phyloP scores from a whole-genome alignment of 2,113 vertebrate species.

The Fregata magnificens region DNA sequence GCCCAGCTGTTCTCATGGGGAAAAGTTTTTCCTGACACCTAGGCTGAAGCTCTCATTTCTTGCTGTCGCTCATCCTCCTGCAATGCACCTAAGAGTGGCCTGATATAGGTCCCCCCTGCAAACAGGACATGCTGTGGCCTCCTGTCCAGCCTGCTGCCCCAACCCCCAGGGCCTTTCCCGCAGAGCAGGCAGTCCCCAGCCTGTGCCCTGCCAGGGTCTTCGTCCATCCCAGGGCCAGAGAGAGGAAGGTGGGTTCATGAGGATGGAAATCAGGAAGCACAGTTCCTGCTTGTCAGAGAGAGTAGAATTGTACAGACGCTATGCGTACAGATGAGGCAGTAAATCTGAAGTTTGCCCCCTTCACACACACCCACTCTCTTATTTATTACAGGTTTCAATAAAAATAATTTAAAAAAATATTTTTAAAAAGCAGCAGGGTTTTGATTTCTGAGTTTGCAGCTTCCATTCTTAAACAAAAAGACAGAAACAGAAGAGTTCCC shows the following conservation, averaged over 20 bases:
- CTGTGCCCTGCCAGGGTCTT: neutral
- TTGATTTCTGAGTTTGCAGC: neutral
- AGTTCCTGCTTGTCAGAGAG: too few species aligned
- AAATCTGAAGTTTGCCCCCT: neutral
- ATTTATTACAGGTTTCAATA: neutral
- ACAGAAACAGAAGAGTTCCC: neutral
- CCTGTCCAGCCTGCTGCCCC: accelerated
- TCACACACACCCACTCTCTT: neutral
- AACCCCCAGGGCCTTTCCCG: neutral
- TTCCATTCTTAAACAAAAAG: neutral
- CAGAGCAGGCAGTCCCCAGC: neutral
- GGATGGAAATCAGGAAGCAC: neutral
- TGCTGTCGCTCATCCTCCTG: neutral
- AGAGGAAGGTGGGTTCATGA: neutral
- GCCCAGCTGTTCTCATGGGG: neutral
- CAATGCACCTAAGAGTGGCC: too few species aligned
- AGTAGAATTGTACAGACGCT: neutral
- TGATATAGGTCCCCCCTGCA: neutral
- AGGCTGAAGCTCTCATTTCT: neutral
- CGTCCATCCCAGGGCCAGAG: too few species aligned
- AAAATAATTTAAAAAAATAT: neutral
- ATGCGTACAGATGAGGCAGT: neutral
- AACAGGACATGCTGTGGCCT: neutral
- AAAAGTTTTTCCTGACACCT: neutral
- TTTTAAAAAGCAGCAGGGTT: neutral